These are phyloP conservation scores for Onychomys torridus DNA, from an alignment of 2,797 vertebrate species.

Conservation along the genomic window DNA sequence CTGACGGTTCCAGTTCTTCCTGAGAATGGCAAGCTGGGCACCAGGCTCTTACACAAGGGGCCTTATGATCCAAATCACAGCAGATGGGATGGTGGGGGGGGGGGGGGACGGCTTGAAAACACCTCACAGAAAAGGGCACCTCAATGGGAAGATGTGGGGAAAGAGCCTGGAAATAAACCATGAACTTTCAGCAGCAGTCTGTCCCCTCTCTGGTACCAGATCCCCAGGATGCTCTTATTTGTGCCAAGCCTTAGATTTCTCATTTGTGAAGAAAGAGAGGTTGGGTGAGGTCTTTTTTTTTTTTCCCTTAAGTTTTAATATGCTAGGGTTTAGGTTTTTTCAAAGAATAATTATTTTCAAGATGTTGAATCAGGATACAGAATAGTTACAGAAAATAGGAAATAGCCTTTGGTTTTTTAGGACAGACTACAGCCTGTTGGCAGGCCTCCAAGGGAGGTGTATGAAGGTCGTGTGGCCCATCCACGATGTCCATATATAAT, in stretches of 20 bases:
- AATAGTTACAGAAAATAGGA: not conserved
- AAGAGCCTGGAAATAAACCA: not conserved
- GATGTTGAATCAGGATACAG: not conserved
- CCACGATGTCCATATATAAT: not conserved
- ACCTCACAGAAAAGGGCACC: not conserved
- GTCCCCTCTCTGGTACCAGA: not conserved
- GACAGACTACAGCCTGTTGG: not conserved
- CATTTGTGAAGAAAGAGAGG: constrained; percentile 18
- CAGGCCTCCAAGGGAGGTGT: not conserved
- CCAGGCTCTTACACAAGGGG: not conserved
- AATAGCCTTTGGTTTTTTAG: not conserved
- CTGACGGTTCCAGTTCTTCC: not conserved
- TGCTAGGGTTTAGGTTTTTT: not conserved
- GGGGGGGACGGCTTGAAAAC: not conserved
- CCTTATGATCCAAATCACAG: not conserved
- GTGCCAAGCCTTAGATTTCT: not conserved
- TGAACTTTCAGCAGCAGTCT: not conserved
- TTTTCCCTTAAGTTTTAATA: not conserved
- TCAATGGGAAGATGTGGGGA: not conserved
- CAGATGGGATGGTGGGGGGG: not conserved
- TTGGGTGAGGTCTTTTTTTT: not conserved
- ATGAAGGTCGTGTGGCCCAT: not conserved
- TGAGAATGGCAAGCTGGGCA: not conserved
- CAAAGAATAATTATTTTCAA: not conserved
- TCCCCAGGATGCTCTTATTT: not conserved